Evolutionary conservation across 2,797 vertebrate species (phyloP), one percentile per base, ranked within the genome.

Genomic region (Lateolabrax maculatus): DNA sequence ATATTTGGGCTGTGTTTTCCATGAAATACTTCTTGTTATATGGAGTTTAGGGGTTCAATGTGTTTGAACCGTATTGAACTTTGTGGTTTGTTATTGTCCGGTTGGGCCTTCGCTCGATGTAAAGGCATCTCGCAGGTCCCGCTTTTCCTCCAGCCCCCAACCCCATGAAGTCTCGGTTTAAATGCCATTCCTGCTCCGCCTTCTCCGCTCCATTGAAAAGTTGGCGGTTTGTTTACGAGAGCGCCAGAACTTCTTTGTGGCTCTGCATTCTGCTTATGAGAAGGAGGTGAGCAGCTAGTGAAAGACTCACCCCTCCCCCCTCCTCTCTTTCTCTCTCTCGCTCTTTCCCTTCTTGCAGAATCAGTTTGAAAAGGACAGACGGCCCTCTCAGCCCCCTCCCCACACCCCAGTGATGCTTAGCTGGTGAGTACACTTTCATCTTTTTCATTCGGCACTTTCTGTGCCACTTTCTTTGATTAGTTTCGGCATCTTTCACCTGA

Each of bases 351-450:
- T 57, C 90, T 74, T 90, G 81, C 63, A 93, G 92, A 78, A 82
- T 84, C 95, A 89, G 81, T 94, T 92, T 91, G 89, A 85, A 92
- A 93, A 92, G 95, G 93, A 95, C 90, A 89, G 91, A 85, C 84
- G 81, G 63, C 88, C 89, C 90, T 72, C 75, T 5, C 89, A 79
- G 81, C 83, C 79, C 75, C 72, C 77, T 58, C 80, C 85, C 69
- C 78, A 69, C 90, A 85, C 71, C 90, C 87, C 93, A 95, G 96
- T 96, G 96, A 97, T 97, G 96, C 94, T 92, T 89, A 90, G 81
- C 89, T 92, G 95, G 94, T 94, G 93, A 95, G 95, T 95, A 90
- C 71, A 70, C 87, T 72, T 85, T 79, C 61, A 71, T 83, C 56
- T 84, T 67, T 41, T 67, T 56, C 27, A 55, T 76, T 75, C 43